Base-by-base conservation (phyloP, 2,113 vertebrate genomes). In the Thomomys bottae region DNA sequence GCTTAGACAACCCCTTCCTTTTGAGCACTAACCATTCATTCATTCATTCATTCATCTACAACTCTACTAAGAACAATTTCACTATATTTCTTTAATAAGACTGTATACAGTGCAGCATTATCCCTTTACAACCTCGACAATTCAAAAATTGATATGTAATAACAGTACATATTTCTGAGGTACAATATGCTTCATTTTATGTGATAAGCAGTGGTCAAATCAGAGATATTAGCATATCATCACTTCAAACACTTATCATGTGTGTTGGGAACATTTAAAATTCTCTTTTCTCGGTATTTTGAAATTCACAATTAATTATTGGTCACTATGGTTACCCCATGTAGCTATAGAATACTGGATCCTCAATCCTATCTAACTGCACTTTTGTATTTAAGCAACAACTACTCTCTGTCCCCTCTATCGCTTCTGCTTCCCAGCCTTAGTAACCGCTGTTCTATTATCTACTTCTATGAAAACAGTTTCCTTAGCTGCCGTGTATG, bases 21-120 rank as follows among this genome's bases (percentile, higher is more conserved):
- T 78, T 40, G 23, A 84, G 78, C 38, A 38, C 14, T 57, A 49
- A 18, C 5, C 64, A 66, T 64, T 78, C 49, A 40, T 57, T 79
- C 32, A 66, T 64, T 78, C 45, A 40, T 57, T 79, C 28, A 38
- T 88, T 91, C 68, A 81, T 32, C 61, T 23, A 82, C 26, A 57
- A 67, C n/a, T 32, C 71, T 81, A 80, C 80, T 54, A 81, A 82
- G 24, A 82, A 21, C 4, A 26, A 85, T 40, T 94, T 75, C 88
- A 54, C 75, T 66, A 45, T 4, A 70, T 76, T 57, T 23, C 24
- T 90, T 88, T 42, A 79, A 57, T 45, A 38, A 66, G 78, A 86
- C 32, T 63, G 36, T 49, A 83, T 63, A 42, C 15, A n/a, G 36
- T 91, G 8, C n/a, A 28, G 34, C 64, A 78, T 82, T 59, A 80